Evolutionary conservation across 2,888 invertebrate species (phyloP), one percentile per base, ranked within the genome.

Genomic region (Eremobia ochroleuca): DNA sequence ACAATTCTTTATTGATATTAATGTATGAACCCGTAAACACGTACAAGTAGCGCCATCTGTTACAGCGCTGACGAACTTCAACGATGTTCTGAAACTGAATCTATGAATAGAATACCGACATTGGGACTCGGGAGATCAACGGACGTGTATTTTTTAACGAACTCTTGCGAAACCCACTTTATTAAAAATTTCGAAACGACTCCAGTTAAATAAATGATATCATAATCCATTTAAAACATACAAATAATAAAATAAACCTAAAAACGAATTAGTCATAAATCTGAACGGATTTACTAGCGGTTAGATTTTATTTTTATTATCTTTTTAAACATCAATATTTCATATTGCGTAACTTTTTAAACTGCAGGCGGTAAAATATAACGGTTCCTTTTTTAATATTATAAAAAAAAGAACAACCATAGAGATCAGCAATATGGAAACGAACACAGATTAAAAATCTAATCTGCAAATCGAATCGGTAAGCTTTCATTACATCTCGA

Each of bases 1-100:
- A 55, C 11, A 21, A 31, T 71, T n/a, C 0, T 64, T 15, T 21
- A 61, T 46, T 43, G 34, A 28, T 28, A 15, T 68, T 18, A 28
- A 52, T 34, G 4, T 64, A 34, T 37, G 25, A 66, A 49, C 52
- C 11, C 4, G 46, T 46, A 40, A 40, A 61, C 11, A 43, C 25
- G 31, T 43, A 69, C 76, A 25, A 73, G 43, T 77, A 81, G 72
- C 89, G 88, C 88, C 88, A 88, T 85, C 88, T 88, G 40, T 85
- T 37, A 13, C 4, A 68, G 70, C 11, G 28, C 40, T 34, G 18
- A 1, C 40, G 86, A 76, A 88, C 85, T 83, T 71, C 79, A 21
- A 66, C 43, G 72, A 61, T 49, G 49, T 65, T 52, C 71, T 83
- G 76, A 79, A 82, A 79, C 81, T 58, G 66, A 74, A 77, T 43